Percentiles rank a stretch among this genome's conserved stretches.
Evolutionary conservation across 2,888 invertebrate genomes (phyloP).

Genomic region (Orthosia gothica): DNA sequence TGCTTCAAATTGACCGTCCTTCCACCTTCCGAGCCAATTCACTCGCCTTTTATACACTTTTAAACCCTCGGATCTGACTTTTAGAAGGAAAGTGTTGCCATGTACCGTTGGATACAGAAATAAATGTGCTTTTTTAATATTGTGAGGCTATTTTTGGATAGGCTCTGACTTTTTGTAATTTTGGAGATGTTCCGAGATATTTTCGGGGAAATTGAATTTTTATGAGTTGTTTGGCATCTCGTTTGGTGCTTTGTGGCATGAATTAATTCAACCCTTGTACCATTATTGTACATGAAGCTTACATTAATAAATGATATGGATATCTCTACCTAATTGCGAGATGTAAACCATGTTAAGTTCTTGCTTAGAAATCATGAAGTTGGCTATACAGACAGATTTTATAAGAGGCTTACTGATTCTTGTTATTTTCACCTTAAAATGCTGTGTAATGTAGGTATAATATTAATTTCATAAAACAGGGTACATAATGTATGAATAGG

Average conservation of each 20-base stretch:
- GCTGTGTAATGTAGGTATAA: no score
- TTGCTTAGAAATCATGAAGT: no score
- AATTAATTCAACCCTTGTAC: no score
- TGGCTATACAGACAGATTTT: no score
- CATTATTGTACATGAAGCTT: no score
- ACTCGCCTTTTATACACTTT: constrained; percentile 85
- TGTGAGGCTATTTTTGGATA: constrained; percentile 9
- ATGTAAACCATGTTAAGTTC: no score
- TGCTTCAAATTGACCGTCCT: constrained; percentile 89
- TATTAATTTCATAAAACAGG: no score
- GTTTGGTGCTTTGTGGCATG: not conserved
- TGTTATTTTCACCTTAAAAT: no score
- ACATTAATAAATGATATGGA: no score
- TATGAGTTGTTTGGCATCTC: not conserved
- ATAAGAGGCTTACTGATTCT: no score
- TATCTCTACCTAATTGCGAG: no score
- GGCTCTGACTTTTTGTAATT: not conserved
- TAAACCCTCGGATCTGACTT: constrained; percentile 81
- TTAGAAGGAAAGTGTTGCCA: constrained; percentile 77
- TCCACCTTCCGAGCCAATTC: constrained; percentile 82
- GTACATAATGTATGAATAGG: no score
- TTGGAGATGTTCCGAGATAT: not conserved
- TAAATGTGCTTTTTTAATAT: constrained; percentile 37
- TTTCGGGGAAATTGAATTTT: not conserved
- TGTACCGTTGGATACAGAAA: constrained; percentile 59